phyloP scores from a whole-genome alignment of 1,140 invertebrate species.

The Drosophila willistoni region DNA sequence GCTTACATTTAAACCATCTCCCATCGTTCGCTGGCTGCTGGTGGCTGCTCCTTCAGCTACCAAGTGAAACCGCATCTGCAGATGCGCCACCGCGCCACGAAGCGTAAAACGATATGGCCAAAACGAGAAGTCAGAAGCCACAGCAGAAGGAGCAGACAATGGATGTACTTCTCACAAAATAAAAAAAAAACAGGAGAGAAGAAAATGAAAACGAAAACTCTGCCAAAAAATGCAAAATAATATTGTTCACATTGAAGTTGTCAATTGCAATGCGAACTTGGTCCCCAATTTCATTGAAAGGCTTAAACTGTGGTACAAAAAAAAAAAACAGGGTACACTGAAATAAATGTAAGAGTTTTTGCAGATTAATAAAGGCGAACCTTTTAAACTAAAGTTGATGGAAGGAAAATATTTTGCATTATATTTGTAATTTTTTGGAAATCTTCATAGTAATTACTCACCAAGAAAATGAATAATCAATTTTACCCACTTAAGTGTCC shows the following conservation, averaged over 20 bases:
- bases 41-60: conserved; percentile 26
- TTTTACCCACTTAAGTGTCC: too few species aligned
- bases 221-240: conserved; percentile 70
- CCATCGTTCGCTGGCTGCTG: conserved; percentile 1
- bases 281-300: conserved; percentile 45
- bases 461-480: too few species aligned
- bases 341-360: neutral
- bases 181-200: conserved; percentile 13
- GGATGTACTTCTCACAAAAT: conserved; percentile 16
- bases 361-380: too few species aligned
- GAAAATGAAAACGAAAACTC: neutral
- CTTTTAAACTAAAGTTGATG: too few species aligned
- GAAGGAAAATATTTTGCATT: too few species aligned
- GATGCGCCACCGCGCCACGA: conserved; percentile 10
- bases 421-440: too few species aligned
- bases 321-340: neutral
- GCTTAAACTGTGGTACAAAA: conserved; percentile 41
- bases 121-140: conserved; percentile 20
- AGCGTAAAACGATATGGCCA: conserved; percentile 19
- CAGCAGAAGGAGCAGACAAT: conserved; percentile 10
- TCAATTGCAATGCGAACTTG: conserved; percentile 56
- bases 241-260: conserved; percentile 64
- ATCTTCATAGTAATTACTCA: too few species aligned
- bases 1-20: conserved; percentile 2
- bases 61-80: conserved; percentile 13